phyloP scores from a whole-genome alignment of 2,113 vertebrate genomes.

The Pseudorasbora parva region DNA sequence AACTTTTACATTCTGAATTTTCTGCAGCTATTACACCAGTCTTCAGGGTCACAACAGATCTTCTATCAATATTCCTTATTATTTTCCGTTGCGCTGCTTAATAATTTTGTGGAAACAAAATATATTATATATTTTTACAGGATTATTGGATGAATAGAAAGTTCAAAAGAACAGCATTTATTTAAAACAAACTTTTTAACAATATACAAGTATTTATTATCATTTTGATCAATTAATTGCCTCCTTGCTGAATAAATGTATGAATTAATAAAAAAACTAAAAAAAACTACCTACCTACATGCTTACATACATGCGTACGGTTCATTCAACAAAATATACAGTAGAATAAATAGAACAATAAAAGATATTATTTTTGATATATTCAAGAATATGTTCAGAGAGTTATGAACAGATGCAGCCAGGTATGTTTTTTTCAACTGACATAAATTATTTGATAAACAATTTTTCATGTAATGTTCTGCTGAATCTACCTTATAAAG shows the following conservation, averaged over 20 bases:
- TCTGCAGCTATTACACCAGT: no score
- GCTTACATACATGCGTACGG: background rate
- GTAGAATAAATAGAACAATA: background rate
- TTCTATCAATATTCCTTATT: no score
- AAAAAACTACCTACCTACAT: background rate
- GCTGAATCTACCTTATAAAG: background rate
- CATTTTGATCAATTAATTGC: background rate
- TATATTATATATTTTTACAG: no score
- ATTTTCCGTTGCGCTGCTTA: no score
- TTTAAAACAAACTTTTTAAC: background rate
- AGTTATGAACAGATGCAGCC: background rate
- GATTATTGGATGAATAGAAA: background rate
- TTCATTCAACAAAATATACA: background rate
- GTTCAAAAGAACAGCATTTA: background rate
- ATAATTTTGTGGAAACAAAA: no score
- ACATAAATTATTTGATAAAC: background rate
- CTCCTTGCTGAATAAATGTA: background rate
- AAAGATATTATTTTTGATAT: background rate
- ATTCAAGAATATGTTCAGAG: background rate
- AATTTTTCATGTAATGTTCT: background rate
- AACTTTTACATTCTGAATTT: no score
- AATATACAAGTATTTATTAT: background rate
- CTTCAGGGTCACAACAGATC: no score
- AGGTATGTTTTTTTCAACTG: background rate
- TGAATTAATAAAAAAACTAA: background rate